Conservation (phyloP, 2,113 vertebrate species). For the Lepisosteus osseus region DNA sequence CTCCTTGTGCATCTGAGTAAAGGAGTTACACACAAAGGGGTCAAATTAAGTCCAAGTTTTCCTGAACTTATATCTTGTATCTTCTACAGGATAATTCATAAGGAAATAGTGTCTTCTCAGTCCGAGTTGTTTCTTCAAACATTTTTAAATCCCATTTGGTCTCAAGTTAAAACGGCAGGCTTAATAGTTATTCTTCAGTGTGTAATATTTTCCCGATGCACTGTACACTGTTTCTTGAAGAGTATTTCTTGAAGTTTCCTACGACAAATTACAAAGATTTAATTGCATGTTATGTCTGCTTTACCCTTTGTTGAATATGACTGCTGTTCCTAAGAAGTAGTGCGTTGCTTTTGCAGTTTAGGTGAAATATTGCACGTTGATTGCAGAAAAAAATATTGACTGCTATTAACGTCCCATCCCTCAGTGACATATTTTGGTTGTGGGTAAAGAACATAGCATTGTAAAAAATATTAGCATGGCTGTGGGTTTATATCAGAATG, state of each 20-base stretch:
- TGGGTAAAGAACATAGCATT: background rate
- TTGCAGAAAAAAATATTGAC: too few relatives aligned
- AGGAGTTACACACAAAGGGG: too few relatives aligned
- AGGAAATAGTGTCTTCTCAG: too few relatives aligned
- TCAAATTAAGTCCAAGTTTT: too few relatives aligned
- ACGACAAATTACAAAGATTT: background rate
- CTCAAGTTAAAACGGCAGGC: too few relatives aligned
- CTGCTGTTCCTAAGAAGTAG: background rate
- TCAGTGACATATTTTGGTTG: background rate
- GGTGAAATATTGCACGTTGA: background rate
- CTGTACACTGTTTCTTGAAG: background rate
- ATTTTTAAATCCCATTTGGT: too few relatives aligned
- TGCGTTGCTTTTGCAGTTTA: background rate
- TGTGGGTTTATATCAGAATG: slow-evolving; percentile 17
- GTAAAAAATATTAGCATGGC: slow-evolving; percentile 2
- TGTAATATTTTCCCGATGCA: background rate
- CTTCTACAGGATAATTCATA: too few relatives aligned
- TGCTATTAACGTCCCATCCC: background rate
- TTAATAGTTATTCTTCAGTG: too few relatives aligned
- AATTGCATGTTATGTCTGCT: background rate
- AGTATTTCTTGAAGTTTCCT: too few relatives aligned
- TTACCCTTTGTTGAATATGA: background rate
- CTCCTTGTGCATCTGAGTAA: too few relatives aligned
- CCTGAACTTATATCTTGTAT: too few relatives aligned
- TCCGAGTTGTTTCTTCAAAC: too few relatives aligned